phyloP scores from a whole-genome alignment of 2,797 vertebrate species.

The Bovichtus diacanthus region DNA sequence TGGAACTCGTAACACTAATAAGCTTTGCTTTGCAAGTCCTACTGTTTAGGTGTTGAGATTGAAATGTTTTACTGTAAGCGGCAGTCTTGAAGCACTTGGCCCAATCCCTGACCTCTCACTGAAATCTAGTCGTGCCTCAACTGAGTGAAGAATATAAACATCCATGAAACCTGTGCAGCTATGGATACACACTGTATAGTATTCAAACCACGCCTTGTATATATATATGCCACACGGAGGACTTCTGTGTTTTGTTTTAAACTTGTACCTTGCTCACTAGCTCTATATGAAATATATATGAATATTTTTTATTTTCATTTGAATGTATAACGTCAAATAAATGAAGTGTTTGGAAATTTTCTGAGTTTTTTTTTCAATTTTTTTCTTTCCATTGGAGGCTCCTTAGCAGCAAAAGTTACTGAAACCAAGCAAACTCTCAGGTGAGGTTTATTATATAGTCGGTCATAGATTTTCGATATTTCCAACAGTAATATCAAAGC shows the following conservation, averaged over 20 bases:
- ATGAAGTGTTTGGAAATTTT: conserved; percentile 82
- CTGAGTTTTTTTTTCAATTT: background rate
- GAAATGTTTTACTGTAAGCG: conserved; percentile 75
- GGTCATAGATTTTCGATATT: no score
- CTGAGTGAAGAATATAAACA: conserved; percentile 78
- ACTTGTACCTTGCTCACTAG: conserved; percentile 84
- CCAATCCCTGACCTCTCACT: conserved; percentile 71
- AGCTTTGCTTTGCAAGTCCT: conserved; percentile 81
- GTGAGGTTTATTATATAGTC: no score
- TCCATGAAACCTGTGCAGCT: conserved; percentile 82
- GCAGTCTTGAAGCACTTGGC: conserved; percentile 79
- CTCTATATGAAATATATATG: conserved; percentile 84
- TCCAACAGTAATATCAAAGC: no score
- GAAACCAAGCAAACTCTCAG: no score
- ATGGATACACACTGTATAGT: conserved; percentile 86
- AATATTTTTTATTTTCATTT: conserved; percentile 87
- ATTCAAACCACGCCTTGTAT: conserved; percentile 85
- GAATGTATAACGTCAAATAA: conserved; percentile 86
- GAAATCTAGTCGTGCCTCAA: conserved; percentile 77
- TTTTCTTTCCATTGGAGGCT: no score
- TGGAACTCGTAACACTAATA: conserved; percentile 68
- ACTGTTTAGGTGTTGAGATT: conserved; percentile 71
- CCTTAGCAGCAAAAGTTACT: no score
- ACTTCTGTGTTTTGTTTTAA: conserved; percentile 84
- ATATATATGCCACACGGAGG: conserved; percentile 80